phyloP scores from a whole-genome alignment of 2,113 vertebrate species.

The Seriola dumerili region DNA sequence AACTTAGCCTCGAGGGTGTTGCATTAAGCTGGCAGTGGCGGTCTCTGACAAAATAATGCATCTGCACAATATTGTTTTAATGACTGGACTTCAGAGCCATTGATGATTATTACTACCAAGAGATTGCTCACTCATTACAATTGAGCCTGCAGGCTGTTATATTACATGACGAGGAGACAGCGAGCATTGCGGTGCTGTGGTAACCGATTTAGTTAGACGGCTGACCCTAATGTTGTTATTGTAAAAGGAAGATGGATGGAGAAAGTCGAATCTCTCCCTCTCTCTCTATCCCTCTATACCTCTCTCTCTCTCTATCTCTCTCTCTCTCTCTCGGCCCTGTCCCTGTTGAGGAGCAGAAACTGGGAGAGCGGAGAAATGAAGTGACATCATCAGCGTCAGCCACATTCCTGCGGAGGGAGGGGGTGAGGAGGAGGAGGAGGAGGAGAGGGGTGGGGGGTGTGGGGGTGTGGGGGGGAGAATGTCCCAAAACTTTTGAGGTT shows the following conservation, averaged over 20 bases:
- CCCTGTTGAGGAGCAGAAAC: constrained; percentile 71
- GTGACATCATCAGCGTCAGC: constrained; percentile 86
- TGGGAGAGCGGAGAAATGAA: constrained; percentile 79
- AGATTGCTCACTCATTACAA: constrained; percentile 60
- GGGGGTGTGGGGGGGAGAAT: constrained; percentile 63
- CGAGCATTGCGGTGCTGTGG: constrained; percentile 18
- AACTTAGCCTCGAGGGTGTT: constrained; percentile 12
- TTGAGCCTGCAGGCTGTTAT: constrained; percentile 49
- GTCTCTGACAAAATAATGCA: constrained; percentile 46
- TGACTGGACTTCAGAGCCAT: constrained; percentile 59
- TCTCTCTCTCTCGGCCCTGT: constrained; percentile 35
- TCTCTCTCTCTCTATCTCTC: constrained; percentile 8
- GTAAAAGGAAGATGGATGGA: constrained; percentile 72
- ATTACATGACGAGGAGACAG: constrained; percentile 35
- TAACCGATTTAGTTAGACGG: constrained; percentile 64
- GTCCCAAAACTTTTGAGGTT: constrained; percentile 79
- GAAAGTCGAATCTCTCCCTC: constrained; percentile 38
- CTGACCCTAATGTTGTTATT: constrained; percentile 77
- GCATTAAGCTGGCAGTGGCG: constrained; percentile 18
- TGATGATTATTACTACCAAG: constrained; percentile 47
- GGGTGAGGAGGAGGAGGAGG: constrained; percentile 16
- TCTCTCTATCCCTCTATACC: neutral
- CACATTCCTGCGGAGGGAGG: constrained; percentile 83
- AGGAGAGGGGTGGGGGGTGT: neutral
- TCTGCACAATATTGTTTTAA: constrained; percentile 66